A percentile compares a stretch with the other conserved stretches of the same genome.
phyloP scores from a whole-genome alignment of 2,888 invertebrate genomes.

The Fabriciana adippe region DNA sequence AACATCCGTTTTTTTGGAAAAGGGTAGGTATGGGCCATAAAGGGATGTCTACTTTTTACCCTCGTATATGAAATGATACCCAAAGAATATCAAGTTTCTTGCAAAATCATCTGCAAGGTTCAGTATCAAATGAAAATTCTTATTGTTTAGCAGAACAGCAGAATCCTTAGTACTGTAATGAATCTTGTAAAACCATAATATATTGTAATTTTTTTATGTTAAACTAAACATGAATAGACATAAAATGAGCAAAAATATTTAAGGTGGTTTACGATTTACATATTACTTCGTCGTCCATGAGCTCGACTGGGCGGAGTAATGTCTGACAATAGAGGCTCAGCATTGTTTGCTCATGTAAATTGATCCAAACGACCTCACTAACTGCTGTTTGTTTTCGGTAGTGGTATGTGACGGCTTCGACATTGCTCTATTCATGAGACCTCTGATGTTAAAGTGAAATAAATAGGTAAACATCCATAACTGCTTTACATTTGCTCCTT shows the following conservation, averaged over 20 bases:
- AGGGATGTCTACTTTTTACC: no score
- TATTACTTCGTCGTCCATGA: constrained; percentile 36
- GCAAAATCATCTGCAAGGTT: no score
- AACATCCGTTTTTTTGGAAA: no score
- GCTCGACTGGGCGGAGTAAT: constrained; percentile 39
- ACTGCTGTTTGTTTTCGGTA: constrained; percentile 66
- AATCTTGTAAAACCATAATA: no score
- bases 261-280: constrained; percentile 30
- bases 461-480: not conserved
- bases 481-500: no score
- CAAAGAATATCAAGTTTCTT: no score
- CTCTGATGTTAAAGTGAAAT: not conserved
- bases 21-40: no score
- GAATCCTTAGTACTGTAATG: no score
- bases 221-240: not conserved
- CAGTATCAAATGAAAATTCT: no score
- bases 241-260: constrained; percentile 6
- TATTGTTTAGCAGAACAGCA: no score
- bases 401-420: constrained; percentile 50
- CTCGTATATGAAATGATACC: no score
- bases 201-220: not conserved
- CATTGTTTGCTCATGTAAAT: constrained; percentile 63
- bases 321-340: constrained; percentile 42
- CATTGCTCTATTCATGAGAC: constrained; percentile 24
- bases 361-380: constrained; percentile 54